Conservation (phyloP, 2,888 invertebrate genomes). For the Xestobium rufovillosum region DNA sequence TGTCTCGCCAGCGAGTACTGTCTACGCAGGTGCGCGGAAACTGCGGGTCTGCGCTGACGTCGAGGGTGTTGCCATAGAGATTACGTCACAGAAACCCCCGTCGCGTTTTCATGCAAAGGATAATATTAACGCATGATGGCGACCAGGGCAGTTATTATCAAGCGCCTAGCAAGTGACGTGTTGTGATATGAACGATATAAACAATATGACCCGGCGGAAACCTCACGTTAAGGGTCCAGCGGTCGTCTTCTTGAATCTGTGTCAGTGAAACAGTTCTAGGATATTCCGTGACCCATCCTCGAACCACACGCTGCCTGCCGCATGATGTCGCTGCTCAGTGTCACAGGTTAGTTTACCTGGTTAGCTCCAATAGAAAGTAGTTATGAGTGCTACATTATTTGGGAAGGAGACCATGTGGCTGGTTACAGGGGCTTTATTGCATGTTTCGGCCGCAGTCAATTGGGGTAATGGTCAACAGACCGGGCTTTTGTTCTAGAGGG, state of each 20-base stretch:
- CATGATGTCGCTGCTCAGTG: conserved; percentile 38
- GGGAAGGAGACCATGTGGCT: too few relatives aligned
- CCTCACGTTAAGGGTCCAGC: conserved; percentile 21
- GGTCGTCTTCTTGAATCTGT: conserved; percentile 21
- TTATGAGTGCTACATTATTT: too few relatives aligned
- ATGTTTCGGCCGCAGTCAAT: too few relatives aligned
- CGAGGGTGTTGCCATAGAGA: conserved; percentile 34
- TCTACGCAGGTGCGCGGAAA: conserved; percentile 25
- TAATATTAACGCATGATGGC: conserved; percentile 27
- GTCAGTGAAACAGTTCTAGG: conserved; percentile 23
- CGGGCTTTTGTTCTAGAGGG: too few relatives aligned
- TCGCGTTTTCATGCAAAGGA: conserved; percentile 26
- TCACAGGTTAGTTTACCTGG: conserved; percentile 33
- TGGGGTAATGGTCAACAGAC: too few relatives aligned
- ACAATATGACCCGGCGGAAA: conserved; percentile 24
- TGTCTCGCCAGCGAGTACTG: conserved; percentile 8
- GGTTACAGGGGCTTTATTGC: too few relatives aligned
- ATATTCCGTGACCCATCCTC: conserved; percentile 16
- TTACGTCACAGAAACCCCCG: conserved; percentile 43
- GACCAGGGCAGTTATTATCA: conserved; percentile 27
- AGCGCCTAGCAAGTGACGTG: conserved; percentile 25
- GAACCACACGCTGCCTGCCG: conserved; percentile 22
- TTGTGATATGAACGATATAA: conserved; percentile 22
- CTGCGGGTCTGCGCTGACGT: conserved; percentile 26
- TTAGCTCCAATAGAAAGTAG: neutral